phyloP scores from a whole-genome alignment of 2,113 vertebrate genomes.

The Amphilophus citrinellus region DNA sequence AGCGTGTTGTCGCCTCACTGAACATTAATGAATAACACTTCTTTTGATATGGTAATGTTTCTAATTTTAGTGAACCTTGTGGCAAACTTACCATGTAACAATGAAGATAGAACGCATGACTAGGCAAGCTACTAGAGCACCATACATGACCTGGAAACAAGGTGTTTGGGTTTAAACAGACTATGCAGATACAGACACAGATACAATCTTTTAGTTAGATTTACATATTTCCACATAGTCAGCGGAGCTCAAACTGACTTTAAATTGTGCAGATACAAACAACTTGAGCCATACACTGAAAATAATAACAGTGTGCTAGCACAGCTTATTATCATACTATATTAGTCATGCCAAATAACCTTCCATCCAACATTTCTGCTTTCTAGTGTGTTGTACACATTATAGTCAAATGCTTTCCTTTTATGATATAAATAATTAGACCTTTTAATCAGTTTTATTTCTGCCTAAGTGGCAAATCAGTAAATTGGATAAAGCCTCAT shows the following conservation, averaged over 20 bases:
- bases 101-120: conserved; percentile 95
- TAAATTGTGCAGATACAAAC: background rate
- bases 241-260: background rate
- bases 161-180: background rate
- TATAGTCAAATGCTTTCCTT: background rate
- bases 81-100: conserved; percentile 91
- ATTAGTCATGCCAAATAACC: background rate
- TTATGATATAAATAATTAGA: background rate
- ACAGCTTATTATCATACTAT: background rate
- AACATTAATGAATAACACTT: background rate
- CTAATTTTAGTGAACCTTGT: background rate
- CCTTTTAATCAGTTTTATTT: background rate
- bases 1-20: background rate
- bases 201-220: background rate
- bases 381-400: background rate
- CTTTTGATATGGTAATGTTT: background rate
- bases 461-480: background rate
- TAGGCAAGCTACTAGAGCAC: conserved; percentile 89
- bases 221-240: background rate
- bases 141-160: conserved; percentile 92
- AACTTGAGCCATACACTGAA: background rate
- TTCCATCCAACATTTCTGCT: background rate
- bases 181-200: background rate
- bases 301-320: background rate
- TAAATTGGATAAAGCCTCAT: too few species aligned